These are phyloP conservation scores for Anguilla anguilla DNA, from an alignment of 2,797 vertebrate genomes.

Conservation along the genomic window DNA sequence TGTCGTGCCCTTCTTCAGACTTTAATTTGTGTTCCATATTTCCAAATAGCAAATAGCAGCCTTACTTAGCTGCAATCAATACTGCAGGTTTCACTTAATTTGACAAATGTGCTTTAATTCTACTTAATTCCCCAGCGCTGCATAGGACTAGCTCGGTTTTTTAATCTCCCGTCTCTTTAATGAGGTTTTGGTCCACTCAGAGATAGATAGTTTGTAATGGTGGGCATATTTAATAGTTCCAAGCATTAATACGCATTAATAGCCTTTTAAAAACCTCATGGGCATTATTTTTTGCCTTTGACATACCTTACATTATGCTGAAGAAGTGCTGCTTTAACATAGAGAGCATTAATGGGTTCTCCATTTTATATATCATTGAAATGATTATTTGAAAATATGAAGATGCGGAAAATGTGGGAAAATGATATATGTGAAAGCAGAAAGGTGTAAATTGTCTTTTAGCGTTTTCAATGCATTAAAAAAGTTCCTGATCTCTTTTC, in stretches of 20 bases:
- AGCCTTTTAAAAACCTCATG: slow-evolving; percentile 43
- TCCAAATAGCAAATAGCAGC: slow-evolving; percentile 33
- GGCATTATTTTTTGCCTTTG: background rate
- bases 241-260: slow-evolving; percentile 63
- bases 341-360: background rate
- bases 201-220: slow-evolving; percentile 34
- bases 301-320: slow-evolving; percentile 4
- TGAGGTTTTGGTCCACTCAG: slow-evolving; percentile 52
- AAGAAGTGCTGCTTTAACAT: slow-evolving; percentile 16
- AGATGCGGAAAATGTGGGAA: background rate
- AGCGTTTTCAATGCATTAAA: background rate
- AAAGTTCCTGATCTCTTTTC: background rate
- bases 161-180: slow-evolving; percentile 50
- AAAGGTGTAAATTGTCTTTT: background rate
- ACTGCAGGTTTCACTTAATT: slow-evolving; percentile 74
- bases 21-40: slow-evolving; percentile 63
- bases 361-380: slow-evolving; percentile 7
- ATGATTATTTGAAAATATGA: background rate
- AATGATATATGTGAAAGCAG: background rate
- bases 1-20: slow-evolving; percentile 69
- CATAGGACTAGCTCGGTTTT: slow-evolving; percentile 47
- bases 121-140: slow-evolving; percentile 66
- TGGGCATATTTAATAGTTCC: slow-evolving; percentile 45
- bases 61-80: slow-evolving; percentile 76
- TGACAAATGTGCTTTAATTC: slow-evolving; percentile 68